A percentile compares a stretch with the other conserved stretches of the same genome.
These are phyloP conservation scores for Mesorhabditis belari DNA, from an alignment of 2,888 invertebrate species.

Conservation along the genomic window DNA sequence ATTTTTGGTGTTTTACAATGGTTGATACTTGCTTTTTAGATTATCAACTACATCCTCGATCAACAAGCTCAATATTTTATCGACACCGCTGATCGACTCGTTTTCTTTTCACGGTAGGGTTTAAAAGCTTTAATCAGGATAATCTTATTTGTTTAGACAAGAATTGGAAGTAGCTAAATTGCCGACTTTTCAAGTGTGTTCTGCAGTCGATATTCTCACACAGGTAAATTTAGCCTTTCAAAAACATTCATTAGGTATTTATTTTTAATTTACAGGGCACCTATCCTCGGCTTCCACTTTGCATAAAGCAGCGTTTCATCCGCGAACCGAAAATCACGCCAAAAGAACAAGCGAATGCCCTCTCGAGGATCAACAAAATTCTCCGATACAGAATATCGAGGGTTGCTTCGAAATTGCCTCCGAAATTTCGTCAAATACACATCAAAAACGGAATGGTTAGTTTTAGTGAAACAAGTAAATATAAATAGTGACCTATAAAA, in stretches of 20 bases:
- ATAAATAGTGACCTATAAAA: not conserved
- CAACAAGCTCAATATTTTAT: conserved; percentile 91
- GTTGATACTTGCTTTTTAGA: too few relatives aligned
- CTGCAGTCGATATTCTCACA: conserved; percentile 94
- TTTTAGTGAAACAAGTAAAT: not conserved
- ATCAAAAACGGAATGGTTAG: conserved; percentile 48
- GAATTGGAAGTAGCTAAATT: conserved; percentile 71
- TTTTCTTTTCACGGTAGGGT: conserved; percentile 55
- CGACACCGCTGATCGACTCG: conserved; percentile 88
- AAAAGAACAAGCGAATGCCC: conserved; percentile 64
- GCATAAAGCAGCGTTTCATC: conserved; percentile 85
- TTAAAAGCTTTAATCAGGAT: conserved; percentile 59
- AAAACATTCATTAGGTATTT: conserved; percentile 38
- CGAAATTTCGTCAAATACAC: conserved; percentile 74
- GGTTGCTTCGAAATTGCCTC: conserved; percentile 79
- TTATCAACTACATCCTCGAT: conserved; percentile 71
- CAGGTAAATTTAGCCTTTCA: conserved; percentile 42
- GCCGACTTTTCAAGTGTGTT: conserved; percentile 94
- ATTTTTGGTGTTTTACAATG: too few relatives aligned
- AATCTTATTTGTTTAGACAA: conserved; percentile 74
- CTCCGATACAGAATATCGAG: conserved; percentile 65
- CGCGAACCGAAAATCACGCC: conserved; percentile 82
- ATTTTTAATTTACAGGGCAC: conserved; percentile 63
- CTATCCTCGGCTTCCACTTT: conserved; percentile 84
- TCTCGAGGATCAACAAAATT: conserved; percentile 3